Base-by-base conservation (phyloP, 2,797 vertebrate species). In the Babyrousa celebensis region DNA sequence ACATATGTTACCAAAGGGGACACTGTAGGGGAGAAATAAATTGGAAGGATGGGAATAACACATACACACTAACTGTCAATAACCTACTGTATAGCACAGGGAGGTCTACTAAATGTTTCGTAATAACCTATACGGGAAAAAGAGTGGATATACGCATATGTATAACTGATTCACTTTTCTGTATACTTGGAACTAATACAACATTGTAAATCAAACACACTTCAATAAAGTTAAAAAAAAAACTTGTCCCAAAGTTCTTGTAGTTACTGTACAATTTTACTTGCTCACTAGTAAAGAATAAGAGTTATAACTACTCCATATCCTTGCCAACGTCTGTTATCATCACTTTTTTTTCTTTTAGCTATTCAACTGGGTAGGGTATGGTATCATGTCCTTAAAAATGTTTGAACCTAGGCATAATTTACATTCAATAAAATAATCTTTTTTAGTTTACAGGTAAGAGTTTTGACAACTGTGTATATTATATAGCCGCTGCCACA, bases 331-430 rank as follows among this genome's bases (percentile, higher is more conserved):
- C 68, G 72, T 84, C 58, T 75, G n/a, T 9, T 83, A 32, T 27
- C 17, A 40, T 75, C 43, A 40, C 52, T 65, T 36, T 71, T 70
- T 67, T 68, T 62, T 12, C 20, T 20, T 85, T 52, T n/a, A 77
- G 80, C 17, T 16, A 62, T 62, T 74, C 23, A 92, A 86, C 18
- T 70, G 10, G 58, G n/a, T 85, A n/a, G 48, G 36, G 71, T 78
- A 88, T 52, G 56, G 32, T 70, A 89, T 71, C 63, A 84, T 6
- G 11, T n/a, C 29, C 91, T 77, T 58, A 79, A 91, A 83, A 91
- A 68, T 68, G 18, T 48, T 89, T 95, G 70, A 90, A 93, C 79
- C 89, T 58, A 93, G 65, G 77, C n/a, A 91, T 63, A 92, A 71
- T 94, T 82, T 88, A 93, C 27, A 40, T 43, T 56, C 67, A 80